These are phyloP conservation scores for Latrodectus elegans DNA, from an alignment of 2,888 invertebrate species.

Conservation along the genomic window DNA sequence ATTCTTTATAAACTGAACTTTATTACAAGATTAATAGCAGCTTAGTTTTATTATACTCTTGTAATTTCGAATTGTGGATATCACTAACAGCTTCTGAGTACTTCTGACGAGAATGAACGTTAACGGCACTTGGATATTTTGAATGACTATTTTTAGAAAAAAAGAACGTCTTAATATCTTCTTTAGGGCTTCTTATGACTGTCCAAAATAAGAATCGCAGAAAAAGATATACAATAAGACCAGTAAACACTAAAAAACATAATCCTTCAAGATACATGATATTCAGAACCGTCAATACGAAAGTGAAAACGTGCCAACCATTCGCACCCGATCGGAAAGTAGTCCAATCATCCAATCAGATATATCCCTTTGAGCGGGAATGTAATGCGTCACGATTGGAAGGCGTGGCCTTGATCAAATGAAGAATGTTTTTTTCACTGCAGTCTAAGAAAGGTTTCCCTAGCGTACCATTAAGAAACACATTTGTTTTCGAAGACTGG, in stretches of 20 bases:
- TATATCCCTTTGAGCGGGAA: slow-evolving; percentile 49
- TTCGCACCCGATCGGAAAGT: slow-evolving; percentile 26
- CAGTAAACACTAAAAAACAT: slow-evolving; percentile 13
- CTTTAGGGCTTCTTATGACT: neutral
- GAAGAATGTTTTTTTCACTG: slow-evolving; percentile 60
- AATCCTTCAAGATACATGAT: slow-evolving; percentile 53
- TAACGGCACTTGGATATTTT: neutral
- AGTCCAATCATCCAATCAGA: slow-evolving; percentile 56
- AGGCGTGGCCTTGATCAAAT: slow-evolving; percentile 45
- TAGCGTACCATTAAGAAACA: slow-evolving; percentile 52
- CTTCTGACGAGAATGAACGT: neutral
- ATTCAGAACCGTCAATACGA: slow-evolving; percentile 37
- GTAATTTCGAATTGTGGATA: neutral
- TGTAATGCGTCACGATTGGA: slow-evolving; percentile 58
- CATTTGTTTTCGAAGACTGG: slow-evolving; percentile 59
- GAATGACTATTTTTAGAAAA: neutral
- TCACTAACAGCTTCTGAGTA: neutral
- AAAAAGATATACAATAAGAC: slow-evolving; percentile 9
- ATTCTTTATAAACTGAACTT: too few relatives aligned
- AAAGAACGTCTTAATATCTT: neutral
- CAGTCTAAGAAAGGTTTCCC: slow-evolving; percentile 44
- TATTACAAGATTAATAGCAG: too few relatives aligned
- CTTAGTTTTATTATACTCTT: too few relatives aligned
- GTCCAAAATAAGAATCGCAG: slow-evolving; percentile 3
- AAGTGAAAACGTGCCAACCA: slow-evolving; percentile 39